These are phyloP conservation scores for Echinops telfairi DNA, from an alignment of 2,113 vertebrate species.

Conservation along the genomic window DNA sequence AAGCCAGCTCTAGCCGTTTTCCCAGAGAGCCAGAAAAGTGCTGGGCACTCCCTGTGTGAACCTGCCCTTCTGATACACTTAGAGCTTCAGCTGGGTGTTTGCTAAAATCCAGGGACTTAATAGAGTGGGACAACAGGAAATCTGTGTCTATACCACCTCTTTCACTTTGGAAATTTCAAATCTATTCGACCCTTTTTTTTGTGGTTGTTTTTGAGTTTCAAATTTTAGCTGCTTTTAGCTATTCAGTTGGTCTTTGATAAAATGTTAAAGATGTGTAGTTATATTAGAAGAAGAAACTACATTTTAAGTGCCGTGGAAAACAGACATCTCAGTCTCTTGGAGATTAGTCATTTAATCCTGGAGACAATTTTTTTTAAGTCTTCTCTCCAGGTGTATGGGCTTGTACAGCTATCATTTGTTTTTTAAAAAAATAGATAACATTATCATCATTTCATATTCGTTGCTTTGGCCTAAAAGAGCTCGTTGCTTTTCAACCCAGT, in stretches of 20 bases:
- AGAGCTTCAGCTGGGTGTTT: conserved; percentile 19
- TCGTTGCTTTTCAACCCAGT: conserved; percentile 55
- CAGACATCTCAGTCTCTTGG: background rate
- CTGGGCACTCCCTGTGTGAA: background rate
- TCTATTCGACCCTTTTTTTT: background rate
- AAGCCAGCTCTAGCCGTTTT: background rate
- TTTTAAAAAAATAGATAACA: conserved; percentile 16
- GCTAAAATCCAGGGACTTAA: background rate
- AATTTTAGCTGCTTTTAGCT: background rate
- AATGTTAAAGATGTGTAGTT: conserved; percentile 27
- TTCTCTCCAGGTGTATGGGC: conserved; percentile 11
- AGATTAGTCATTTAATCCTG: conserved; percentile 39
- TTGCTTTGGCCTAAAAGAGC: conserved; percentile 40
- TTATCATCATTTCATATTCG: conserved; percentile 15
- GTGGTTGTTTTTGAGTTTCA: conserved; percentile 2
- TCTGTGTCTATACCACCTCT: background rate
- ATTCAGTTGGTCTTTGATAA: conserved; percentile 13
- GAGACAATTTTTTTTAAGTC: background rate
- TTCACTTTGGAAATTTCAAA: conserved; percentile 23
- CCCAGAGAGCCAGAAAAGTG: conserved; percentile 2
- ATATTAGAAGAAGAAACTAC: background rate
- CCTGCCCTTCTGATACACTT: conserved; percentile 36
- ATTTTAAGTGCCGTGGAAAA: background rate
- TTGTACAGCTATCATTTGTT: conserved; percentile 11
- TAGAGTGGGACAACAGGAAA: conserved; percentile 20